These are phyloP conservation scores for Laupala kohalensis DNA, from an alignment of 1,140 invertebrate species.

Conservation along the genomic window DNA sequence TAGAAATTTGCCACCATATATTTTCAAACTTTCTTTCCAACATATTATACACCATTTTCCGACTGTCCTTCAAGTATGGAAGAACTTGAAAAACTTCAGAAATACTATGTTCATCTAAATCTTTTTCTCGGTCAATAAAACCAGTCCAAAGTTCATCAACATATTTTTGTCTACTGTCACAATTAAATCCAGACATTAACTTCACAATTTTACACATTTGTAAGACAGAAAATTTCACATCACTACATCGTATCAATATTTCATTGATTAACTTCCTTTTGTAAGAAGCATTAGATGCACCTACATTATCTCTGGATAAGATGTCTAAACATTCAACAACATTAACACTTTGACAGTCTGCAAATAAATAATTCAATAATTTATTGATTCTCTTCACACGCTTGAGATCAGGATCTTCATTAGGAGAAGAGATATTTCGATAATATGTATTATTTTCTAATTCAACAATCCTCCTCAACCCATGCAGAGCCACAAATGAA, in stretches of 20 bases:
- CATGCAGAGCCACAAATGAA: slow-evolving; percentile 33
- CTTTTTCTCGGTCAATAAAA: slow-evolving; percentile 39
- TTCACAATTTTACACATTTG: slow-evolving; percentile 45
- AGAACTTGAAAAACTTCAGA: slow-evolving; percentile 40
- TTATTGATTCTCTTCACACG: slow-evolving; percentile 30
- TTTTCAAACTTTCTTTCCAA: slow-evolving; percentile 44
- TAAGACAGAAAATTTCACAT: slow-evolving; percentile 42
- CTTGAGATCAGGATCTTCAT: slow-evolving; percentile 20
- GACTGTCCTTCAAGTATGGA: slow-evolving; percentile 42
- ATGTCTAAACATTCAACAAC: slow-evolving; percentile 32
- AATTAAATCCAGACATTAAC: slow-evolving; percentile 30
- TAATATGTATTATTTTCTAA: slow-evolving; percentile 32
- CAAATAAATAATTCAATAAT: slow-evolving; percentile 31
- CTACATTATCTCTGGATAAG: slow-evolving; percentile 29
- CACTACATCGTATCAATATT: slow-evolving; percentile 40
- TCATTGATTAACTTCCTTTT: slow-evolving; percentile 44
- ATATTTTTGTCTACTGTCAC: slow-evolving; percentile 31
- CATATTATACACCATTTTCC: slow-evolving; percentile 42
- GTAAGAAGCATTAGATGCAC: slow-evolving; percentile 31
- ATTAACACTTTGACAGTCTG: slow-evolving; percentile 26
- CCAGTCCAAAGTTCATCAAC: slow-evolving; percentile 58
- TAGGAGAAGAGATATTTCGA: slow-evolving; percentile 15
- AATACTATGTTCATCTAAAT: slow-evolving; percentile 44
- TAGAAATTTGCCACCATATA: slow-evolving; percentile 41
- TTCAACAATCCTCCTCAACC: slow-evolving; percentile 35